phyloP scores from a whole-genome alignment of 1,140 invertebrate species.

The Brachionus asplanchnoidis region DNA sequence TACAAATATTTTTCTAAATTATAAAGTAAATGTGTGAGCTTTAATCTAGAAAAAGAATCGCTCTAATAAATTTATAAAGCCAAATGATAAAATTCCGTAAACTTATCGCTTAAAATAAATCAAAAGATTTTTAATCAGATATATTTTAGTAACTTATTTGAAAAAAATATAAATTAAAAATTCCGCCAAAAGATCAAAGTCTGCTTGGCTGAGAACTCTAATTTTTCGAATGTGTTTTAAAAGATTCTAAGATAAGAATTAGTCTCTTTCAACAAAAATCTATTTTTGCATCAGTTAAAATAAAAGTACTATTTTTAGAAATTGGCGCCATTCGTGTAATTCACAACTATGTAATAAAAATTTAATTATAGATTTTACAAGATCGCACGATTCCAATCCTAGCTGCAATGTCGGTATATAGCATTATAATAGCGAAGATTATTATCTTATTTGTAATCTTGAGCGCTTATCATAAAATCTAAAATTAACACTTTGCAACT shows the following conservation, averaged over 20 bases:
- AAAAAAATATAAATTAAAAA: neutral
- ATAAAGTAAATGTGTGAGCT: neutral
- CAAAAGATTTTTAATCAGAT: neutral
- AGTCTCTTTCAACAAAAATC: neutral
- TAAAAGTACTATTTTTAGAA: neutral
- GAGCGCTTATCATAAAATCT: neutral
- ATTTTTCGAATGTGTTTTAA: neutral
- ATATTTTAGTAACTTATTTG: neutral
- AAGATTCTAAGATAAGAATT: constrained; percentile 3
- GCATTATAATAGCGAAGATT: neutral
- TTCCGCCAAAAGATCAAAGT: neutral
- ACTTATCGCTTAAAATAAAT: neutral
- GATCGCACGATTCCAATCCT: constrained; percentile 6
- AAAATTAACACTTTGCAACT: neutral
- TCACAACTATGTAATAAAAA: constrained; percentile 22
- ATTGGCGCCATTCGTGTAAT: neutral
- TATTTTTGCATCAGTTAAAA: neutral
- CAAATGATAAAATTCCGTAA: neutral
- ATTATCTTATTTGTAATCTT: neutral
- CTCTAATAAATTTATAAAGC: neutral
- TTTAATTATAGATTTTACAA: constrained; percentile 18
- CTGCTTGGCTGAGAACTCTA: neutral
- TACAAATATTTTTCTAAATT: neutral
- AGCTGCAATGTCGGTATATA: neutral
- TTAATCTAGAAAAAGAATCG: neutral